phyloP scores from a whole-genome alignment of 2,113 vertebrate genomes.

The Gulo gulo region DNA sequence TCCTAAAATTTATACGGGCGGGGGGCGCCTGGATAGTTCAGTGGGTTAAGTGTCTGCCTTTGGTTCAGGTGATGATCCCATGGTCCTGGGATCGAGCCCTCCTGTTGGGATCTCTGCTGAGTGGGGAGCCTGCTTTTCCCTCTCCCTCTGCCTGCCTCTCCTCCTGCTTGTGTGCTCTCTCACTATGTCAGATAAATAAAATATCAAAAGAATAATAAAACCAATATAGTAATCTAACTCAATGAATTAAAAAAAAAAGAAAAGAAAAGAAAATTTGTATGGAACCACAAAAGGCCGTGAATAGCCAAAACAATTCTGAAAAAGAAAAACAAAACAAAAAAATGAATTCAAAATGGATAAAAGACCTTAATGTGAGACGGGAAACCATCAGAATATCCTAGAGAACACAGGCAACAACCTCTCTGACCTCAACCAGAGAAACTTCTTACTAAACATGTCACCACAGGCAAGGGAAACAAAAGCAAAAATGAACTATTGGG shows the following conservation, averaged over 20 bases:
- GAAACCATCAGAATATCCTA: not conserved
- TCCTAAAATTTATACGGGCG: not conserved
- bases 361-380: not conserved
- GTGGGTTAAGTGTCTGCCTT: too few relatives aligned
- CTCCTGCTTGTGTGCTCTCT: too few relatives aligned
- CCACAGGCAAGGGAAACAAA: not conserved
- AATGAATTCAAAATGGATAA: not conserved
- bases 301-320: not conserved
- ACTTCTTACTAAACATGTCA: not conserved
- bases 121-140: too few relatives aligned
- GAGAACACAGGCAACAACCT: not conserved
- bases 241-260: too few relatives aligned
- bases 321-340: not conserved
- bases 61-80: too few relatives aligned
- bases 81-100: too few relatives aligned
- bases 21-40: too few relatives aligned
- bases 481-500: not conserved
- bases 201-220: too few relatives aligned
- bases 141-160: too few relatives aligned
- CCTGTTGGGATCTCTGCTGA: too few relatives aligned
- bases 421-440: not conserved
- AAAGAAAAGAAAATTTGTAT: not conserved
- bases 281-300: not conserved
- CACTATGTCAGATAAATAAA: too few relatives aligned
- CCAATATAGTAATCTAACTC: too few relatives aligned